phyloP scores from a whole-genome alignment of 2,888 invertebrate genomes.

The Drosophila pseudotakahashii region DNA sequence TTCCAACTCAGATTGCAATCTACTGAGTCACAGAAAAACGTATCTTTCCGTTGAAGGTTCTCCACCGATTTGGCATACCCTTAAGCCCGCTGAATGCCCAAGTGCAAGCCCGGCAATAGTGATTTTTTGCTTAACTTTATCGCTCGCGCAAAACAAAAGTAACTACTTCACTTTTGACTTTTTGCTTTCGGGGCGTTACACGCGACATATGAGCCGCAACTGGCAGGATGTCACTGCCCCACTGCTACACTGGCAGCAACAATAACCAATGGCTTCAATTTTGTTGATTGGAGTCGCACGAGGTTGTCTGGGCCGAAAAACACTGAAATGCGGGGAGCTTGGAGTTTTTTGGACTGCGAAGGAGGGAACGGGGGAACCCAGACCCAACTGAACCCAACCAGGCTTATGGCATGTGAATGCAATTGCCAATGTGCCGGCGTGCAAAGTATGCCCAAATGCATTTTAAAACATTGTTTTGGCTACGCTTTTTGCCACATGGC shows the following conservation, averaged over 20 bases:
- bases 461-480: conserved; percentile 71
- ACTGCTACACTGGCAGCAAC: conserved; percentile 12
- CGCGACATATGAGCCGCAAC: conserved; percentile 55
- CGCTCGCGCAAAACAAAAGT: conserved; percentile 38
- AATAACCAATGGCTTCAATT: conserved; percentile 66
- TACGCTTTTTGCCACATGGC: conserved; percentile 51
- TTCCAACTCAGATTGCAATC: neutral
- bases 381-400: neutral
- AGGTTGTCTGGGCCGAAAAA: conserved; percentile 19
- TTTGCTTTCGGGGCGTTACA: conserved; percentile 19
- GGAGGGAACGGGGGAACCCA: neutral
- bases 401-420: conserved; percentile 63
- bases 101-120: conserved; percentile 16
- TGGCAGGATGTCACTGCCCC: conserved; percentile 53
- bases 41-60: neutral
- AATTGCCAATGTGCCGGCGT: conserved; percentile 52
- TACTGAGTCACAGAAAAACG: neutral
- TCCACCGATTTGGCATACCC: conserved; percentile 8
- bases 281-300: conserved; percentile 69
- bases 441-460: conserved; percentile 74
- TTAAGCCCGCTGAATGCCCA: neutral
- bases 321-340: conserved; percentile 5
- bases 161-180: conserved; percentile 35
- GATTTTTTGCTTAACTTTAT: conserved; percentile 47
- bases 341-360: conserved; percentile 11